Evolutionary conservation across 2,888 invertebrate species (phyloP), one percentile per base, ranked within the genome.

Genomic region (Stomorhina lunata): DNA sequence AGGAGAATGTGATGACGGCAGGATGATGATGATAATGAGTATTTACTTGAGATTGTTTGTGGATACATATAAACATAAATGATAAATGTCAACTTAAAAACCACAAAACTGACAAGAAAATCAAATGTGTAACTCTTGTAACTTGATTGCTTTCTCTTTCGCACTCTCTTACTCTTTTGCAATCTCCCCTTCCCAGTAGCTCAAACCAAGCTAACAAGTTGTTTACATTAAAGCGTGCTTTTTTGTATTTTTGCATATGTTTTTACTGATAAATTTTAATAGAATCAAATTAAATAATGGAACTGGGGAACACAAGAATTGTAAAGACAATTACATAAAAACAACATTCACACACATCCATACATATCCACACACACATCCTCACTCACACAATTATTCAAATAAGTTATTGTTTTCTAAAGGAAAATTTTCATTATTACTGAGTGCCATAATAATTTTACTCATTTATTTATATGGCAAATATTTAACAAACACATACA

Each of bases 41-140:
- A 5, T 45, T 32, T 10, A 55, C 12, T 7, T 15, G 5, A 12
- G 12, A n/a, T n/a, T 57, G 34, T 59, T 34, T 37, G 34, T 37
- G 20, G 22, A 17, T 12, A 17, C 27, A 29, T 29, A 15, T 29
- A 43, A 43, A 43, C 43, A 63, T 27, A 45, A 53, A 53, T 69
- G 55, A 69, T 55, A 69, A 69, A 43, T 55, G 69, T 69, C 69
- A 69, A 32, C 53, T 43, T 63, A 45, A 45, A 69, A 55, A 40
- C 40, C 27, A 55, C 29, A 55, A 43, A 29, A 55, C 1, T 43
- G 55, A 43, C 43, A 69, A 55, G 17, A 57, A n/a, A 25, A 34
- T 12, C 50, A 25, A 50, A 9, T 34, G 15, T 34, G 15, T 27
- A 45, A 63, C 29, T 63, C 43, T 63, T 63, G 10, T 43, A n/a